phyloP scores from a whole-genome alignment of 2,113 vertebrate genomes.

The Crotophaga sulcirostris region DNA sequence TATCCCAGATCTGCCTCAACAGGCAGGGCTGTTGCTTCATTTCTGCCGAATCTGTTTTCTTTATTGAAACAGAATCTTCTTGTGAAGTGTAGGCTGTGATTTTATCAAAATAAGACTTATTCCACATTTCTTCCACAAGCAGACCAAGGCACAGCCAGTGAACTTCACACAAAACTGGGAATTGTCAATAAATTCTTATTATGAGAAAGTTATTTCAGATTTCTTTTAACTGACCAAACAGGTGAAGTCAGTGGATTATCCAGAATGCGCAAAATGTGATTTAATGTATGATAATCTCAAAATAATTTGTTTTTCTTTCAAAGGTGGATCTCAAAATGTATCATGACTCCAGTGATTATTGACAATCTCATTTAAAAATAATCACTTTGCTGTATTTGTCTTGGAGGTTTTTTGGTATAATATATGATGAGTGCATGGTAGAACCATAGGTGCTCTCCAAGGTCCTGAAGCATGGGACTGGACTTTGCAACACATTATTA shows the following conservation, averaged over 20 bases:
- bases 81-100: neutral
- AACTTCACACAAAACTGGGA: neutral
- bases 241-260: neutral
- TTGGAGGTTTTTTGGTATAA: rapidly evolving
- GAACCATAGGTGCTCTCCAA: conserved; percentile 61
- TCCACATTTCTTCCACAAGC: neutral
- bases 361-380: neutral
- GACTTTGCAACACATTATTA: neutral
- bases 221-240: neutral
- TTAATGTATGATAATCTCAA: neutral
- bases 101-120: neutral
- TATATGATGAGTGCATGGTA: rapidly evolving
- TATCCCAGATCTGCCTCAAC: neutral
- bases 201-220: neutral
- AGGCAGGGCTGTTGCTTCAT: neutral
- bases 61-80: neutral
- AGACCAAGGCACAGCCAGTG: neutral
- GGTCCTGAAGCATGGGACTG: conserved; percentile 69
- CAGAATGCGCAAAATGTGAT: neutral
- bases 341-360: neutral
- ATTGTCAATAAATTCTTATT: neutral
- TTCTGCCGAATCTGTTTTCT: neutral
- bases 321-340: neutral
- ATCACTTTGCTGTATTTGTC: neutral
- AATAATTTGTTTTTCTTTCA: neutral